phyloP scores from a whole-genome alignment of 2,113 vertebrate species.

The Ophiodon elongatus region DNA sequence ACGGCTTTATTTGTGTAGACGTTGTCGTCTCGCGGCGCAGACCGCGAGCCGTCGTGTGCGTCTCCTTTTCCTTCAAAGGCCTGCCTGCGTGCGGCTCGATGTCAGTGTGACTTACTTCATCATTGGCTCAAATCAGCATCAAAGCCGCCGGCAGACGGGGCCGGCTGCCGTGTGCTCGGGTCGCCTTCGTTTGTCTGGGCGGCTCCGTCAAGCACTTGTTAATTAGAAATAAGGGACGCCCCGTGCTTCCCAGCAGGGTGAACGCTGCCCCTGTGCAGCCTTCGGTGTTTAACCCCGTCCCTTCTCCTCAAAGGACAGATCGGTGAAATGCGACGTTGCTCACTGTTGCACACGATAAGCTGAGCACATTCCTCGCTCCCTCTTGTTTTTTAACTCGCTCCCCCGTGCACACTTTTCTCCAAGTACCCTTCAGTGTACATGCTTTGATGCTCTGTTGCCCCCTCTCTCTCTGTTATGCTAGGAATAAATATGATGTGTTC shows the following conservation, averaged over 20 bases:
- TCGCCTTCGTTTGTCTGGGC: slow-evolving; percentile 58
- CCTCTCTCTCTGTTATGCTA: slow-evolving; percentile 4
- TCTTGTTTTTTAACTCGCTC: slow-evolving; percentile 16
- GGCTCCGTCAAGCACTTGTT: slow-evolving; percentile 62
- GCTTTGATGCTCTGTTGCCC: slow-evolving; percentile 27
- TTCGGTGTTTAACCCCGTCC: slow-evolving; percentile 37
- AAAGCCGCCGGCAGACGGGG: slow-evolving; percentile 43
- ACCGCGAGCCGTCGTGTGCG: slow-evolving; percentile 50
- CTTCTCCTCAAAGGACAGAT: slow-evolving; percentile 37
- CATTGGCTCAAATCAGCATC: slow-evolving; percentile 76
- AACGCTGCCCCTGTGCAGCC: slow-evolving; percentile 28
- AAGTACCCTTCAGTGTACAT: slow-evolving; percentile 7
- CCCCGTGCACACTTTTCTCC: slow-evolving; percentile 20
- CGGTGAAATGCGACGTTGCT: slow-evolving; percentile 30
- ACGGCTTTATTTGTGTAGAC: slow-evolving; percentile 37
- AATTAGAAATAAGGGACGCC: slow-evolving; percentile 55
- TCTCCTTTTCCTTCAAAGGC: slow-evolving; percentile 53
- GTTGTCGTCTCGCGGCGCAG: slow-evolving; percentile 61
- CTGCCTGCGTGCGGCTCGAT: slow-evolving; percentile 42
- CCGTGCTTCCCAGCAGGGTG: slow-evolving; percentile 47
- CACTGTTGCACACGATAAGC: slow-evolving; percentile 41
- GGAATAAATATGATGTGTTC: slow-evolving; percentile 9
- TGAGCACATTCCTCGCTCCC: slow-evolving; percentile 2
- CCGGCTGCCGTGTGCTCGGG: slow-evolving; percentile 53
- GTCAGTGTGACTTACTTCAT: slow-evolving; percentile 69